Evolutionary conservation across 64 coral and sea anemone genomes (phyloP), one percentile per base, ranked within the genome.

Genomic region (Montipora efflorescens): DNA sequence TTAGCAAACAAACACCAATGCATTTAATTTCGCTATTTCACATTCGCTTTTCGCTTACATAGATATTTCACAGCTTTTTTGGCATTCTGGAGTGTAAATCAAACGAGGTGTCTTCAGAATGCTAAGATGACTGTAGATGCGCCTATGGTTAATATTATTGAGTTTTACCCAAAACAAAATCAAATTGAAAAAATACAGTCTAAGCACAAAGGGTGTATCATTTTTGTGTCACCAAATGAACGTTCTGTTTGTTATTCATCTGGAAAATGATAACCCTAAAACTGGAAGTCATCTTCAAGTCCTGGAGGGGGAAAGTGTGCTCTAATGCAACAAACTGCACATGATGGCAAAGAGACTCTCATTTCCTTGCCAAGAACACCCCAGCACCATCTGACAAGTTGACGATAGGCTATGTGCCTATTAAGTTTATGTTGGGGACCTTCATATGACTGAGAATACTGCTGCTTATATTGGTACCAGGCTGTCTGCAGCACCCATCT

Each of bases 391-490:
- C 28, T 28, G 28, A 28, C 88, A 66, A 90, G 51, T 20, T 90
- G 88, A 8, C 88, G 19, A 59, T 67, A 89, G 3, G 70, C 87
- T 36, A 89, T 43, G 12, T 89, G 87, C 48, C 87, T 76, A 1
- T 90, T 67, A 28, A 16, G 4, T 78, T 79, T 79, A 18, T 90
- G 57, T 25, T 47, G 9, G 4, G 74, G 74, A n/a, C 71, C 49
- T 14, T 89, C 87, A 74, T 61, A 69, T 28, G 28, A 28, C 1
- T 28, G 28, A 28, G 1, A 28, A 28, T 28, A 0, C 0, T 28
- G 28, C 28, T 88, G 66, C 15, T 48, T 88, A 5, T 88, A 88
- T 22, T 88, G 86, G 15, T 88, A 88, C 86, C 70, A 88, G 18
- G 86, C 86, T 10, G 50, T 76, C 28, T 75, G 19, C n/a, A 76